Evolutionary conservation across 2,888 invertebrate genomes (phyloP).

Genomic region (Tetragnatha montana): DNA sequence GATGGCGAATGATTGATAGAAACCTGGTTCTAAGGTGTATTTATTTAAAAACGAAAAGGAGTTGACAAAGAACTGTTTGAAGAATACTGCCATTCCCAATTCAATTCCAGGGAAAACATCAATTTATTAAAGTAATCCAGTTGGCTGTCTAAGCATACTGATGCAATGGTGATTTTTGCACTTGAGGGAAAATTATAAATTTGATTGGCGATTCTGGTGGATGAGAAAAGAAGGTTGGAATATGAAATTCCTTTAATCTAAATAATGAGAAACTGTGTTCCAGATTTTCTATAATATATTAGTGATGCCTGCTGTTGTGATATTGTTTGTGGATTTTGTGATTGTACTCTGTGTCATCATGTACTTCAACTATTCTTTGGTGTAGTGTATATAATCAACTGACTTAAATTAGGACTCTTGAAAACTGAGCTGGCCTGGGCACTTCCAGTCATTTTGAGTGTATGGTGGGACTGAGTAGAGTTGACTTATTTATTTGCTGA

Average conservation of each 20-base stretch:
- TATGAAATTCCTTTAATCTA: slow-evolving; percentile 18
- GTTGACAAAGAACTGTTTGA: slow-evolving; percentile 13
- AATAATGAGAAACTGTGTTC: slow-evolving; percentile 18
- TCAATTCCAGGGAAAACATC: slow-evolving; percentile 7
- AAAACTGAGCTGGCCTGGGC: background rate
- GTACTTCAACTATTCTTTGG: background rate
- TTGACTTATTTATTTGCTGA: slow-evolving; percentile 4
- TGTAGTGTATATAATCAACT: background rate
- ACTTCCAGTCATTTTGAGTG: background rate
- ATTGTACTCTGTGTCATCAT: slow-evolving; percentile 14
- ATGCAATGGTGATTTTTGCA: background rate
- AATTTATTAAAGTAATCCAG: slow-evolving; percentile 2
- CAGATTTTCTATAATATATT: slow-evolving; percentile 24
- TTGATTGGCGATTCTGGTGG: slow-evolving; percentile 1
- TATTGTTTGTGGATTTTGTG: slow-evolving; percentile 40
- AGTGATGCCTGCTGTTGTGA: slow-evolving; percentile 49
- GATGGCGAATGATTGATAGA: background rate
- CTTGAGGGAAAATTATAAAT: slow-evolving; percentile 7
- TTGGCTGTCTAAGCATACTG: background rate
- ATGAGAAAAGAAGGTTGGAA: background rate
- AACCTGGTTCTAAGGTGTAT: background rate
- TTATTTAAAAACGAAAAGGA: background rate
- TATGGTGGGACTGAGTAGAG: background rate
- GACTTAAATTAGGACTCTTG: background rate
- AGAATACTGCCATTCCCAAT: slow-evolving; percentile 7